Base-by-base conservation (phyloP, 2,797 vertebrate species). In the Hydrolagus colliei region DNA sequence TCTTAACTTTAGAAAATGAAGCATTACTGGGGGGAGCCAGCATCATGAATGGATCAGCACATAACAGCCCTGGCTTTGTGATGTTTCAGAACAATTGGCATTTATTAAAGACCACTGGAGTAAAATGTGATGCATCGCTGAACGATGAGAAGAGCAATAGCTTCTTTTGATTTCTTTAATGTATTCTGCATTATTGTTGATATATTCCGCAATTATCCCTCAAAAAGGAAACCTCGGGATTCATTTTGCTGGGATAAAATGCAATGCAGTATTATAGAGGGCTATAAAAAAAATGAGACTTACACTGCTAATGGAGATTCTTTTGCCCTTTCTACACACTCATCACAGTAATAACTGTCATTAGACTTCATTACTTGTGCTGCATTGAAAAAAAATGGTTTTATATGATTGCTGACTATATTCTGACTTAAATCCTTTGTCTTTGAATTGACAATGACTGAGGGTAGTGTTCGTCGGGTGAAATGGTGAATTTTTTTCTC, bases 121-220 rank as follows among this genome's bases (percentile, higher is more conserved):
- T 84, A 84, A 84, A 84, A 84, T 84, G n/a, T 84, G 79, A 84
- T 84, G 65, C 79, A 84, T 35, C 65, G n/a, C 32, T 84, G 79
- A 71, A 63, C 32, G 65, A 67, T 84, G 79, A 84, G 65, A 82
- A 67, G 61, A 80, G 32, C 79, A 41, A 63, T 82, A 27, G 41
- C 65, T 84, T 84, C 32, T 84, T 84, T 67, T 84, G 79, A 84
- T 84, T 84, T 71, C 65, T 84, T 84, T 71, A 84, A 84, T 84
- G 79, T 41, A 84, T 84, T 84, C 79, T 68, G 65, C 65, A 84
- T 84, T 84, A 71, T 84, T 84, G 79, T 84, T 84, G 79, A 84
- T 84, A 84, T 84, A 84, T 84, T 84, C 79, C n/a, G 79, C 79
- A 84, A 84, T 84, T 84, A 84, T 71, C 79, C 41, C 71, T 84